phyloP scores from a whole-genome alignment of 2,797 vertebrate genomes.

The Macrochelys suwanniensis region DNA sequence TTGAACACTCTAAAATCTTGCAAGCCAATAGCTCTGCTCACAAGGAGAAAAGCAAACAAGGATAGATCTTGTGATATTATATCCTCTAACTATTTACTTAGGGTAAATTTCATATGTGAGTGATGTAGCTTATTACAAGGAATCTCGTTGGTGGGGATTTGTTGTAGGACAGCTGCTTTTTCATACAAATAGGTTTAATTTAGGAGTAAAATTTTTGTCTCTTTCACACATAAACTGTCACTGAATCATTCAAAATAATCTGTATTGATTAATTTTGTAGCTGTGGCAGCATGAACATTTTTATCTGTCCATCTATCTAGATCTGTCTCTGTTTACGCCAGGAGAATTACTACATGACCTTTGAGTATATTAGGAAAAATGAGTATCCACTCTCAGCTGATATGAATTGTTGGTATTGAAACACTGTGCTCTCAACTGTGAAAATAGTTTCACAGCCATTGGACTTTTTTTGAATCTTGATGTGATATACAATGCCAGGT shows the following conservation, averaged over 20 bases:
- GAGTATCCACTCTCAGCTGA: background rate
- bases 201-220: background rate
- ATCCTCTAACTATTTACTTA: background rate
- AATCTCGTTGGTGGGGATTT: background rate
- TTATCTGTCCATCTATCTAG: constrained; percentile 15
- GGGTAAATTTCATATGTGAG: background rate
- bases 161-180: accelerated
- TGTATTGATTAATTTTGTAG: constrained; percentile 18
- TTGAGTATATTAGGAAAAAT: constrained; percentile 41
- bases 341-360: constrained; percentile 17
- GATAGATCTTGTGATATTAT: background rate
- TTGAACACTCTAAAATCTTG: background rate
- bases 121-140: background rate
- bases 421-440: constrained; percentile 9
- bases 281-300: constrained; percentile 10
- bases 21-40: background rate
- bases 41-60: background rate
- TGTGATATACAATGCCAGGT: background rate
- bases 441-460: constrained; percentile 16
- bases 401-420: constrained; percentile 12
- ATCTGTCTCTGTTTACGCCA: constrained; percentile 8
- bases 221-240: background rate
- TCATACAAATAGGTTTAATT: background rate
- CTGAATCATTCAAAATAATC: background rate
- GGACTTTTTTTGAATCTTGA: constrained; percentile 5